Conservation (phyloP, 1,140 invertebrate genomes). For the Conus betulinus region DNA sequence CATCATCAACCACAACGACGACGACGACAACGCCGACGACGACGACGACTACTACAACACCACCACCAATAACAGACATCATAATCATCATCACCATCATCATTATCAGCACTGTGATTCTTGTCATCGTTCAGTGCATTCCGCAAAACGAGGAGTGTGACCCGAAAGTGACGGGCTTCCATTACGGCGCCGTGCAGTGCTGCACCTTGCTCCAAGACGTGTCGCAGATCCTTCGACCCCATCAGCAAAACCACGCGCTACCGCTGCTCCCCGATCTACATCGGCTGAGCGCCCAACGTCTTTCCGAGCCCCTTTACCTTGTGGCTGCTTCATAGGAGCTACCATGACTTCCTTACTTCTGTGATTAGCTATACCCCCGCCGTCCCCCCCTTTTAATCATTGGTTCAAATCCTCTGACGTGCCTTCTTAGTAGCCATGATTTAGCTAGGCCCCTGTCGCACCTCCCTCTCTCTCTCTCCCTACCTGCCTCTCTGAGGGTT, state of each 20-base stretch:
- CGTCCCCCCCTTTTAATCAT: too few relatives aligned
- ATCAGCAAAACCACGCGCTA: neutral
- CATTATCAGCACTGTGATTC: neutral
- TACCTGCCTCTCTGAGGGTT: neutral
- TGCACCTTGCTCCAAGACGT: neutral
- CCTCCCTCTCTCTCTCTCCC: neutral
- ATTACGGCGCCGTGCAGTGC: neutral
- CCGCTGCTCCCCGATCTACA: constrained; percentile 7
- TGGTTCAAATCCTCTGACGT: too few relatives aligned
- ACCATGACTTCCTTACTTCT: too few relatives aligned
- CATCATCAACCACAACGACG: too few relatives aligned
- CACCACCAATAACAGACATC: neutral
- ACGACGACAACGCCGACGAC: too few relatives aligned
- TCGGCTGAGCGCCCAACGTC: neutral
- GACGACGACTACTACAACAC: too few relatives aligned
- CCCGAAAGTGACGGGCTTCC: constrained; percentile 3
- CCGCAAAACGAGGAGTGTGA: constrained; percentile 14
- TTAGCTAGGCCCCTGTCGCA: neutral
- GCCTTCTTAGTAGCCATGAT: too few relatives aligned
- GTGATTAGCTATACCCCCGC: too few relatives aligned
- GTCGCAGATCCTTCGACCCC: neutral
- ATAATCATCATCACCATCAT: neutral
- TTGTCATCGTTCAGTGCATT: constrained; percentile 6
- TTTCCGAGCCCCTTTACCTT: too few relatives aligned
- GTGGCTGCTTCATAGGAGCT: too few relatives aligned